Evolutionary conservation across 2,113 vertebrate genomes (phyloP), one percentile per base, ranked within the genome.

Genomic region (Spea multiplicata): DNA sequence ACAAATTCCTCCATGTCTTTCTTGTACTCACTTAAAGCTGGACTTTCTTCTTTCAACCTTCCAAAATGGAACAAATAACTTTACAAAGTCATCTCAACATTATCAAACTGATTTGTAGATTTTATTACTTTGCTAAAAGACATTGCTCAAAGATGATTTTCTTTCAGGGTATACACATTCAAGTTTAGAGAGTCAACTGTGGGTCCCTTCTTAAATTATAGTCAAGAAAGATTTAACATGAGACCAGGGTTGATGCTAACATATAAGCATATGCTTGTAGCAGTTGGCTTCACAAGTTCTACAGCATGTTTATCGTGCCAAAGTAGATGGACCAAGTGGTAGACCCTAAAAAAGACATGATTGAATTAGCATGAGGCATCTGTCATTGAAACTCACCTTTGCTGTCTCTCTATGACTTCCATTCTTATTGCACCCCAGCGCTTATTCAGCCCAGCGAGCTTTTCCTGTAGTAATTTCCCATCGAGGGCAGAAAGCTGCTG

Each of bases 401-500:
- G 90, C 49, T 91, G 90, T 75, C 94, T 90, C 1, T 94, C 94
- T 81, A 88, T 84, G 73, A 95, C 88, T 73, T 94, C 91, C 0
- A 69, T 59, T 0, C 86, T 82, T 52, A 97, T 77, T 0, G 81
- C 83, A 66, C 84, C 90, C 93, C 96, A 98, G 30, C 95, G 94
- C 16, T 91, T 91, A 68, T 91, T 90, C 69, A 99, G 78, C 14
- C 71, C 84, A 0, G 90, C 83, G 71, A 99, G 89, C 83, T 97
- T 97, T 75, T 97, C 95, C 82, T 94, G 91, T 4, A 99, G 88
- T 82, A 97, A 91, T 76, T 88, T 87, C 66, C 94, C 91, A 0
- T 96, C 95, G 0, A 91, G 90, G 16, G 91, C 88, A 4, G 94
- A 90, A 67, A 98, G 87, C 83, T 95, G 94, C 71, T 91, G 90